These are phyloP conservation scores for Phenganax stokvisi DNA, from an alignment of 92 coral and sea anemone species.

Conservation along the genomic window DNA sequence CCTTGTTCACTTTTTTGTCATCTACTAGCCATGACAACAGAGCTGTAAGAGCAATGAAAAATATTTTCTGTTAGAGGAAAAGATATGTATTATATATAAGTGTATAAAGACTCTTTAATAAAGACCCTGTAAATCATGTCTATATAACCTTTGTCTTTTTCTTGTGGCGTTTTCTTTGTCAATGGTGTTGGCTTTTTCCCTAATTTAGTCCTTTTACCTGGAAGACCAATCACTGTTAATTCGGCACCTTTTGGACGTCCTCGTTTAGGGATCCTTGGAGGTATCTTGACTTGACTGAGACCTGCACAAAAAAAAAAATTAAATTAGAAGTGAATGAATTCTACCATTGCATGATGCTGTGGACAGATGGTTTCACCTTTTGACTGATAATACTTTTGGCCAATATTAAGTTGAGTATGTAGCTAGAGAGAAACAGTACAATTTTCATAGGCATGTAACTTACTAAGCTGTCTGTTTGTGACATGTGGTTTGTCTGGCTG, in stretches of 20 bases:
- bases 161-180: neutral
- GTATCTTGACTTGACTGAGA: neutral
- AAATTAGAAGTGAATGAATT: neutral
- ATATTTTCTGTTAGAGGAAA: no score
- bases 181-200: neutral
- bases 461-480: no score
- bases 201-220: neutral
- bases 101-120: no score
- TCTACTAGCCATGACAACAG: conserved; percentile 8
- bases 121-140: no score
- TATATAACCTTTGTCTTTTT: conserved; percentile 11
- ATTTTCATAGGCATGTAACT: no score
- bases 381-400: no score
- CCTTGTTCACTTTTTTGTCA: neutral
- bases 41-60: neutral
- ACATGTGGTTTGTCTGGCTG: no score
- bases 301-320: neutral
- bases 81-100: no score
- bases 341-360: neutral
- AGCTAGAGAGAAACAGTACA: no score
- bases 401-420: no score
- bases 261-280: conserved; percentile 1
- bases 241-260: conserved; percentile 18
- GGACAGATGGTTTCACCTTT: no score
- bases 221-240: conserved; percentile 5